Conservation (phyloP, 2,113 vertebrate species). For the Apteryx mantelli region DNA sequence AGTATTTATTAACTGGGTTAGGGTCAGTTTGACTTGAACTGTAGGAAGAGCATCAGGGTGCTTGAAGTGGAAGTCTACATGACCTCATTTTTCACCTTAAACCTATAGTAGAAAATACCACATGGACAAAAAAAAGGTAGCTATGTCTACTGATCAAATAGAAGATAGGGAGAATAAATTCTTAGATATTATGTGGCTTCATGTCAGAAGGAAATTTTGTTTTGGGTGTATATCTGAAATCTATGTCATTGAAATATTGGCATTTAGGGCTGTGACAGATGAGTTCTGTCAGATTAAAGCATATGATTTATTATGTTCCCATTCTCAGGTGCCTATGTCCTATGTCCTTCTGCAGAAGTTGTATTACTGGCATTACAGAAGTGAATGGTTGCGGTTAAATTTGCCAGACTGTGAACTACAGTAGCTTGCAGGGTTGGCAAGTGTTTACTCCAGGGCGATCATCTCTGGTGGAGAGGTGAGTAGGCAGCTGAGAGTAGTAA, state of each 20-base stretch:
- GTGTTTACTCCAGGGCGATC: rapidly evolving
- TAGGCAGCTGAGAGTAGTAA: not conserved
- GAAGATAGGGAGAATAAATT: not conserved
- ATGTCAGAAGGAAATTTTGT: not conserved
- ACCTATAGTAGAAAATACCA: not conserved
- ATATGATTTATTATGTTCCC: not conserved
- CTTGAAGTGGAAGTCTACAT: not conserved
- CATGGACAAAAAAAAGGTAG: rapidly evolving
- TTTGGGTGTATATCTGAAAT: not conserved
- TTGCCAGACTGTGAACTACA: not conserved
- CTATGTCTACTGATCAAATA: not conserved
- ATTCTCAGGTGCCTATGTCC: not conserved
- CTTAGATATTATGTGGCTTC: not conserved
- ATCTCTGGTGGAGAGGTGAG: not conserved
- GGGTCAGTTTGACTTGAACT: not conserved
- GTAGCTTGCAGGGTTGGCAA: not conserved
- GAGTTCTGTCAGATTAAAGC: not conserved
- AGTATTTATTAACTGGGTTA: not conserved
- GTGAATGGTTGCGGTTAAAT: not conserved
- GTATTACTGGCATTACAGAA: not conserved
- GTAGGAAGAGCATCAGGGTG: not conserved
- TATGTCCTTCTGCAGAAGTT: not conserved
- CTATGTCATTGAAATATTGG: not conserved
- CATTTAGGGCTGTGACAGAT: not conserved
- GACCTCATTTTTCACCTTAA: not conserved